Evolutionary conservation across 2,113 vertebrate species (phyloP), one percentile per base, ranked within the genome.

Genomic region (Okapia johnstoni): DNA sequence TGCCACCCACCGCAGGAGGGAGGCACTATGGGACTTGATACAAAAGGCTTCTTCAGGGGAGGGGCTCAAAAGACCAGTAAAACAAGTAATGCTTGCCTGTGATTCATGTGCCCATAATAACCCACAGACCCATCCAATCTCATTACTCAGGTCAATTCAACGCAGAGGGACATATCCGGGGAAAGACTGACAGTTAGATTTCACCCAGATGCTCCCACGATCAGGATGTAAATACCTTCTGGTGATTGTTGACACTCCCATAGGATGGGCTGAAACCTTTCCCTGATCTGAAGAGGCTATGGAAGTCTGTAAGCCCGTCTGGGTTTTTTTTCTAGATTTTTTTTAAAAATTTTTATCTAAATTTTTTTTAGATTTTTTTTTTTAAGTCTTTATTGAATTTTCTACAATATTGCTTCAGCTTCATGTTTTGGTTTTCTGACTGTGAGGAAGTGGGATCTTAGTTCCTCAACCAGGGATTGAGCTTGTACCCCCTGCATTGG

Each of bases 71-170:
- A 2, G 6, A 43, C 70, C 70, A 14, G 21, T 26, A 14, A 76
- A 76, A 76, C 23, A 76, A 43, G 70, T 7, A 7, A 76, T 3
- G 23, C 70, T 14, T 43, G 23, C 36, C 70, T 14, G 23, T 13
- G 12, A 76, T 14, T 26, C 26, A 76, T 3, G 23, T 0, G 1
- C 21, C 23, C 40, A 43, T 76, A 43, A 76, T 14, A 7, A 13
- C 70, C 70, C 23, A 43, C 21, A 76, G 70, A 26, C 36, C 23
- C 36, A 76, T 76, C 70, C 23, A 43, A 43, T 76, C 40, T 26
- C 66, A 73, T 73, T 43, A 76, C 70, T 76, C 70, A 76, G 70
- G 70, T 26, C 40, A 43, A 4, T 40, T 25, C 40, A 76, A 43
- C 6, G 0, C 40, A 43, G 23, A 76, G 70, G 40, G 70, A 76